Base-by-base conservation (phyloP, 2,113 vertebrate genomes). In the Mus spicilegus region DNA sequence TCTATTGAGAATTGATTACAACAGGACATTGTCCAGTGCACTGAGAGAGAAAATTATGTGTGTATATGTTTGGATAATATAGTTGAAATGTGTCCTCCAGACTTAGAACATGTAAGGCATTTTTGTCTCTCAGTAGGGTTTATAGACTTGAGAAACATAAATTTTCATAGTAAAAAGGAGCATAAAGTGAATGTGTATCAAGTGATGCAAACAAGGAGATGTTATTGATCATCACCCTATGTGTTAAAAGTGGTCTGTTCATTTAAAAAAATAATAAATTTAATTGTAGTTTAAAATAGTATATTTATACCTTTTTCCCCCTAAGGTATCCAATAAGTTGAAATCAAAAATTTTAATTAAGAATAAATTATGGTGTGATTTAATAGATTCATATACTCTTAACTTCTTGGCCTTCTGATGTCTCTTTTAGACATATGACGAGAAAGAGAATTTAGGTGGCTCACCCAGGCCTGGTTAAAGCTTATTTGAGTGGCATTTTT, bases 261-360 rank as follows among this genome's bases (percentile, higher is more conserved):
- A 56, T 46, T 91, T 93, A 95, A 67, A 1, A 33, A 78, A 80
- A 89, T 5, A 80, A 78, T 5, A 85, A 78, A 7, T 63, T 7
- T 49, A 85, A 93, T 36, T 90, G 3, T 54, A 65, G 80, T 20
- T 6, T 82, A 82, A 61, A 65, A 76, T 33, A 3, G 70, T 58
- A 63, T 93, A 89, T 39, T 78, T 86, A 30, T 84, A 95, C 13
- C 12, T 78, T 39, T 80, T n/a, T 94, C 90, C 30, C 54, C 70
- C 56, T 12, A 24, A 96, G 87, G 17, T 14, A 24, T 73, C 63
- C 42, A 93, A 26, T 24, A 91, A 63, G 10, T 87, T 89, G 5
- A 4, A 95, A 93, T 82, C 76, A 89, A 84, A 90, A 73, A 20
- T 65, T 70, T 85, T 1, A 92, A 56, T 90, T 94, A 72, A 89